These are phyloP conservation scores for Rhombomys opimus DNA, from an alignment of 2,113 vertebrate species.

Conservation along the genomic window DNA sequence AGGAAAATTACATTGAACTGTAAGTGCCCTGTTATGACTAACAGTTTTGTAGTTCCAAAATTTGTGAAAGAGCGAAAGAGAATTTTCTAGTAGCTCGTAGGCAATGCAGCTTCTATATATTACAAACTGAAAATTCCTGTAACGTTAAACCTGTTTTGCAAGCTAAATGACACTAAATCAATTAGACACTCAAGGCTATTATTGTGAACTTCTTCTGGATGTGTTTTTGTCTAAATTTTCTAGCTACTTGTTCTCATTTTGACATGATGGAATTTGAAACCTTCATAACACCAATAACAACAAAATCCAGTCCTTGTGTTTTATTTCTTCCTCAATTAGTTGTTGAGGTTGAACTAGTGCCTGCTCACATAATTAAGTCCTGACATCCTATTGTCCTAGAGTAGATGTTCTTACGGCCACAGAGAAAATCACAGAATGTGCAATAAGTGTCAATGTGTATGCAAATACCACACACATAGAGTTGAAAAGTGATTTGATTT, in stretches of 20 bases:
- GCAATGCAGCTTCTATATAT: slow-evolving; percentile 55
- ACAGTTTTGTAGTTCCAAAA: slow-evolving; percentile 85
- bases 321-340: slow-evolving; percentile 73
- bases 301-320: slow-evolving; percentile 67
- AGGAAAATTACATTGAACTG: slow-evolving; percentile 87
- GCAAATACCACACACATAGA: slow-evolving; percentile 65
- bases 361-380: slow-evolving; percentile 58
- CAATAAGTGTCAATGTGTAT: slow-evolving; percentile 43
- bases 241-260: slow-evolving; percentile 52
- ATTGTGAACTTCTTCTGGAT: slow-evolving; percentile 77
- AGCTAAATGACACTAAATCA: slow-evolving; percentile 83
- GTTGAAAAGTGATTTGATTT: slow-evolving; percentile 63
- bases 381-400: slow-evolving; percentile 40
- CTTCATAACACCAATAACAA: slow-evolving; percentile 12
- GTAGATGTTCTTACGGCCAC: background rate
- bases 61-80: slow-evolving; percentile 83
- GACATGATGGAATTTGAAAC: slow-evolving; percentile 25
- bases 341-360: slow-evolving; percentile 68
- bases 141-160: slow-evolving; percentile 84
- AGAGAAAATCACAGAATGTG: slow-evolving; percentile 35
- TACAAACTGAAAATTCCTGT: slow-evolving; percentile 81
- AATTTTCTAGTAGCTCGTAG: slow-evolving; percentile 47
- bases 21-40: slow-evolving; percentile 88
- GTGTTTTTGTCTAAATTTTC: slow-evolving; percentile 58
- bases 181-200: slow-evolving; percentile 81